Conservation (phyloP, 2,888 invertebrate species). For the Sesamia inferens region DNA sequence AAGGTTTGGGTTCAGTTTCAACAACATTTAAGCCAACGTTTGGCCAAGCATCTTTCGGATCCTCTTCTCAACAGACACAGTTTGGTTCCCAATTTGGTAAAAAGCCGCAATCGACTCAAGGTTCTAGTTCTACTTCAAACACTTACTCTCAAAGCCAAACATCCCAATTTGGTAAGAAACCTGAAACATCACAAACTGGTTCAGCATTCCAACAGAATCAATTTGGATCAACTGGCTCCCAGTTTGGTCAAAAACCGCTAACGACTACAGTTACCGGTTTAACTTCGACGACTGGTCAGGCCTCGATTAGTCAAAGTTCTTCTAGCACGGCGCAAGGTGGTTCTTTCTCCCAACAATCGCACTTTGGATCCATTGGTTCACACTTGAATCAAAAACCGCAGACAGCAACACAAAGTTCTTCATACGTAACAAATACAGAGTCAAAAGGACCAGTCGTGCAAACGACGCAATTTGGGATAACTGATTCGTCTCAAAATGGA, state of each 20-base stretch:
- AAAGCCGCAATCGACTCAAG: slow-evolving; percentile 20
- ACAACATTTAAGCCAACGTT: slow-evolving; percentile 20
- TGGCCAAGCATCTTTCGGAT: slow-evolving; percentile 31
- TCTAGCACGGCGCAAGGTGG: slow-evolving; percentile 27
- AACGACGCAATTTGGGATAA: slow-evolving; percentile 28
- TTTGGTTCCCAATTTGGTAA: slow-evolving; percentile 27
- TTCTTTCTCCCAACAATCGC: slow-evolving; percentile 49
- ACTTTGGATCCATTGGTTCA: slow-evolving; percentile 28
- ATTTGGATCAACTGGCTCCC: slow-evolving; percentile 17
- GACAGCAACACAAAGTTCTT: slow-evolving; percentile 22
- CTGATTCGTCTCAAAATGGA: slow-evolving; percentile 42
- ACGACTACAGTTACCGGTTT: slow-evolving; percentile 2
- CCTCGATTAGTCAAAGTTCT: slow-evolving; percentile 33
- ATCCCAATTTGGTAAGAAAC: slow-evolving; percentile 19
- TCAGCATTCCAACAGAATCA: slow-evolving; percentile 27
- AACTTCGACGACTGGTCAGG: slow-evolving; percentile 19
- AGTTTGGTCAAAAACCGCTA: slow-evolving; percentile 30
- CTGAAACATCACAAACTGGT: slow-evolving; percentile 18
- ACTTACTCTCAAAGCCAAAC: slow-evolving; percentile 25
- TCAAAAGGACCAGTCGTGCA: slow-evolving; percentile 33
- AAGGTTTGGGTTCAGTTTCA: slow-evolving; percentile 3
- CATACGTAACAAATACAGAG: slow-evolving; percentile 21
- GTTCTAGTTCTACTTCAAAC: slow-evolving; percentile 25
- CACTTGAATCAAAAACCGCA: slow-evolving; percentile 29
- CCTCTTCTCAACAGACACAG: slow-evolving; percentile 18